Conservation (phyloP, 2,888 invertebrate species). For the Meta bourneti region DNA sequence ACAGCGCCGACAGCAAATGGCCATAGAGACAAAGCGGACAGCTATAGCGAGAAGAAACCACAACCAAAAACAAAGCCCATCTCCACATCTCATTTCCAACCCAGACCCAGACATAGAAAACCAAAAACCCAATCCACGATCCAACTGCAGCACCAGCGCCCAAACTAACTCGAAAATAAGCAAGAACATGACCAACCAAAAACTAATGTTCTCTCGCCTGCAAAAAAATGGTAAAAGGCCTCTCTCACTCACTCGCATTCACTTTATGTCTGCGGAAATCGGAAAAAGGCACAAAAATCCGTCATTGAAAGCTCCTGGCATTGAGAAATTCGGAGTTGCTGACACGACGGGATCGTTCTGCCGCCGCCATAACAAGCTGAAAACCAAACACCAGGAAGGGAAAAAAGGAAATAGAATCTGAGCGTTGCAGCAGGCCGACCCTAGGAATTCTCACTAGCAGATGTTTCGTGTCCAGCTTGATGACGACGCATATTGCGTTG, state of each 20-base stretch:
- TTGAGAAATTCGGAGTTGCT: not conserved
- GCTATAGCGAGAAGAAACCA: not conserved
- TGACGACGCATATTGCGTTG: not conserved
- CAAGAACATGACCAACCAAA: not conserved
- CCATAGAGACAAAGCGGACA: not conserved
- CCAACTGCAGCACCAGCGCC: not conserved
- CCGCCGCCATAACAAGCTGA: constrained; percentile 8
- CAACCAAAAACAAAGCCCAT: not conserved
- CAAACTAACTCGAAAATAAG: not conserved
- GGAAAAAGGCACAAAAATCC: not conserved
- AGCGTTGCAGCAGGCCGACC: not conserved
- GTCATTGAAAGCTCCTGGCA: not conserved
- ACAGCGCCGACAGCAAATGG: not conserved
- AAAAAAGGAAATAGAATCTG: constrained; percentile 1
- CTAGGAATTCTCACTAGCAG: constrained; percentile 36
- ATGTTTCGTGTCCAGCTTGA: constrained; percentile 57
- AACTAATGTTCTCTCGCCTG: not conserved
- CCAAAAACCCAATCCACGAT: not conserved
- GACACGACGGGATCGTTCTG: not conserved
- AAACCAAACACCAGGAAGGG: constrained; percentile 13
- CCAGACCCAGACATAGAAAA: not conserved
- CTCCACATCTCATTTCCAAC: not conserved
- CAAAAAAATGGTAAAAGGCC: not conserved
- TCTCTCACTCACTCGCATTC: too few species aligned
- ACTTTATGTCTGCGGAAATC: not conserved